Conservation (phyloP, 2,797 vertebrate species). For the Gobio occitaniae region DNA sequence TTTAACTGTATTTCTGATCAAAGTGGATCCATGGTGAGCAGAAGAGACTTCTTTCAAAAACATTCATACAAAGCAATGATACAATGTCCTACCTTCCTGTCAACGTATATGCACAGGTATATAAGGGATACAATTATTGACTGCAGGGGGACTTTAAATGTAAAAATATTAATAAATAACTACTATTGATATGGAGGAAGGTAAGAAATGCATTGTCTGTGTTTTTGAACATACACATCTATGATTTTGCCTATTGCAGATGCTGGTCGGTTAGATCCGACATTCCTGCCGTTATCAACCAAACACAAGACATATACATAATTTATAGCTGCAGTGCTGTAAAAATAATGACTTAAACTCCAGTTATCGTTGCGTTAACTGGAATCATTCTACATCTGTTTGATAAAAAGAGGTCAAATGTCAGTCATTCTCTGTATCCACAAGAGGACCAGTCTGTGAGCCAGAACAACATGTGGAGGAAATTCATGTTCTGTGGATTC, state of each 20-base stretch:
- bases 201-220: not conserved
- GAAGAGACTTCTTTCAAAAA: too few species aligned
- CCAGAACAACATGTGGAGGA: conserved; percentile 50
- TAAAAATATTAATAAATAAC: not conserved
- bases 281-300: not conserved
- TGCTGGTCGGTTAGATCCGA: not conserved
- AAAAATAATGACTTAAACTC: conserved; percentile 21
- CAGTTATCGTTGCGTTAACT: conserved; percentile 5
- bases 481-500: conserved; percentile 37
- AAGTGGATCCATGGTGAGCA: too few species aligned
- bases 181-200: not conserved
- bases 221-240: not conserved
- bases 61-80: too few species aligned
- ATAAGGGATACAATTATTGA: not conserved
- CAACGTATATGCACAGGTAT: too few species aligned
- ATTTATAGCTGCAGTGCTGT: not conserved
- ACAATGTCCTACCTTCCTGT: too few species aligned
- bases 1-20: not conserved
- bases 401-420: conserved; percentile 21
- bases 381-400: not conserved
- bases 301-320: not conserved
- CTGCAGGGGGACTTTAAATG: not conserved
- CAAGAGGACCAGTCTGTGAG: conserved; percentile 5
- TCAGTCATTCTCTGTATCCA: conserved; percentile 15
- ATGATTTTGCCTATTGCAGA: not conserved